Evolutionary conservation across 2,113 vertebrate species (phyloP).

Genomic region (Tringa solitaria): DNA sequence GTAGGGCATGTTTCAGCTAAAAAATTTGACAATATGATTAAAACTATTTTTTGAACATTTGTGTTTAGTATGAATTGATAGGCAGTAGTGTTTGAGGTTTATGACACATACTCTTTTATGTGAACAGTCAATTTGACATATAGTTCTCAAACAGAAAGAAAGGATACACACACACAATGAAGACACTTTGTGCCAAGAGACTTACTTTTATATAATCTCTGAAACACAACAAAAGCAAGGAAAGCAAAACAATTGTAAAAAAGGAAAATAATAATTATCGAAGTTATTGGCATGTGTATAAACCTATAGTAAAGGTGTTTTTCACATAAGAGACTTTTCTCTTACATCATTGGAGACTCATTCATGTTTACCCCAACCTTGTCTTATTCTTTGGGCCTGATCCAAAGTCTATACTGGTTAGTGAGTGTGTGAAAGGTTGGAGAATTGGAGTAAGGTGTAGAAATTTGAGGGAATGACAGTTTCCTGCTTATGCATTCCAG

Average conservation of each 20-base stretch:
- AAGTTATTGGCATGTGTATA: background rate
- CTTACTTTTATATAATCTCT: background rate
- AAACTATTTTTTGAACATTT: background rate
- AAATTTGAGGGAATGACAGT: background rate
- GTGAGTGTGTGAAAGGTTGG: background rate
- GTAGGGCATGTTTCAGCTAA: background rate
- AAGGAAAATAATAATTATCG: background rate
- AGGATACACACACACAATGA: background rate
- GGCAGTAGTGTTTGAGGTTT: background rate
- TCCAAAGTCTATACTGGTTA: background rate
- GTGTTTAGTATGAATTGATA: background rate
- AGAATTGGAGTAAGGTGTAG: background rate
- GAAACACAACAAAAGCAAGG: background rate
- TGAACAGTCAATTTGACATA: background rate
- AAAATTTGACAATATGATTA: background rate
- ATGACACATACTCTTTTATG: background rate
- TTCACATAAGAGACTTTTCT: background rate
- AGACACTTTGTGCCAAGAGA: background rate
- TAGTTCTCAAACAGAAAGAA: background rate
- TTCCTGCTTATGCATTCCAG: background rate
- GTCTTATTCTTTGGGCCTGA: background rate
- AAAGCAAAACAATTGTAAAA: background rate
- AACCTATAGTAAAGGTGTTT: background rate
- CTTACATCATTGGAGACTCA: background rate
- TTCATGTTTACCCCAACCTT: background rate